A percentile compares a stretch with the other conserved stretches of the same genome.
These are phyloP conservation scores for Drosophila rhopaloa DNA, from an alignment of 1,140 invertebrate genomes.

Conservation along the genomic window DNA sequence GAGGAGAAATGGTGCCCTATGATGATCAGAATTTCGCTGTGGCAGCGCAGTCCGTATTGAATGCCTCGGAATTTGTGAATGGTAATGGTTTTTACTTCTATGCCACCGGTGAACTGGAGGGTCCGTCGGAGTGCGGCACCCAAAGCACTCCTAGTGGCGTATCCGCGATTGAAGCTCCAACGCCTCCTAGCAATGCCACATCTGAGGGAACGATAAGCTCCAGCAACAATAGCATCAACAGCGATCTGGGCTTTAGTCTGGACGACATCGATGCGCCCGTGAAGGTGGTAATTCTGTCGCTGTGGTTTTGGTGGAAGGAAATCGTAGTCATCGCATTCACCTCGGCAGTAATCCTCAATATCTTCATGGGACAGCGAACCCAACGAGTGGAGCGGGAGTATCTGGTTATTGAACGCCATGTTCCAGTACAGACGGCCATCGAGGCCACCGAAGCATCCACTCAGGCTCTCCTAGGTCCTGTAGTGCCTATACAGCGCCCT, in stretches of 20 bases:
- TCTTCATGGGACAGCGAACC: slow-evolving; percentile 86
- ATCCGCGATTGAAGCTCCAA: slow-evolving; percentile 33
- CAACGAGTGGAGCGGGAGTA: slow-evolving; percentile 80
- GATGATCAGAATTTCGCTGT: slow-evolving; percentile 79
- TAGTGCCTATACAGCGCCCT: slow-evolving; percentile 42
- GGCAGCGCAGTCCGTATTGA: slow-evolving; percentile 88
- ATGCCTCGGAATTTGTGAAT: slow-evolving; percentile 90
- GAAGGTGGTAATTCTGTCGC: slow-evolving; percentile 87
- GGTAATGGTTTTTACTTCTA: slow-evolving; percentile 90
- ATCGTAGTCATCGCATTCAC: slow-evolving; percentile 89
- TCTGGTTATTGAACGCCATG: slow-evolving; percentile 84
- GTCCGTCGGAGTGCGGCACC: slow-evolving; percentile 51
- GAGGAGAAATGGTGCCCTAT: slow-evolving; percentile 67
- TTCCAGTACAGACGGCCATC: slow-evolving; percentile 81
- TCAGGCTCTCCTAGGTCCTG: slow-evolving; percentile 64
- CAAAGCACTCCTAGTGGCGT: slow-evolving; percentile 45
- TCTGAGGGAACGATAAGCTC: neutral
- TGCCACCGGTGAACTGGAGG: slow-evolving; percentile 81
- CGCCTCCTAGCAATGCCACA: slow-evolving; percentile 21
- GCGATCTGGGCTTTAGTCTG: slow-evolving; percentile 73
- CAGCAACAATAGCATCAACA: slow-evolving; percentile 67
- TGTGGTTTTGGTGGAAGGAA: slow-evolving; percentile 95
- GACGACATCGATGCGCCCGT: slow-evolving; percentile 85
- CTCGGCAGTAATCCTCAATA: slow-evolving; percentile 87
- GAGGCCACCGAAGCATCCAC: slow-evolving; percentile 82